These are phyloP conservation scores for Pollimyrus isidori DNA, from an alignment of 2,113 vertebrate species.

Conservation along the genomic window DNA sequence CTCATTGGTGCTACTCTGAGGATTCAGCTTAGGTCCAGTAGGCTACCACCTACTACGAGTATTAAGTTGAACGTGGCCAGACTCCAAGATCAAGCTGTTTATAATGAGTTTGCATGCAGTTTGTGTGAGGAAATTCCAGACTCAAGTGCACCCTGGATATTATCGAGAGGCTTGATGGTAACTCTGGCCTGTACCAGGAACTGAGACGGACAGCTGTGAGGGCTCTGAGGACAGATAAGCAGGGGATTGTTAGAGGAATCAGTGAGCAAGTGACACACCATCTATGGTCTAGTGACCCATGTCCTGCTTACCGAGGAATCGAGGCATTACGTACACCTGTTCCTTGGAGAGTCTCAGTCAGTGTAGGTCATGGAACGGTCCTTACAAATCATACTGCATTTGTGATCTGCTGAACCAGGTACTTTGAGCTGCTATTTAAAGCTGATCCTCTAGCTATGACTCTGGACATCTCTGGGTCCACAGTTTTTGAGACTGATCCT, in stretches of 20 bases:
- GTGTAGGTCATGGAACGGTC: background rate
- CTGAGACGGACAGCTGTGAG: background rate
- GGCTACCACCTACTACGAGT: background rate
- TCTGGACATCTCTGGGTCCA: too few species aligned
- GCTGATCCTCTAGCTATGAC: too few species aligned
- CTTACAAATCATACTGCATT: background rate
- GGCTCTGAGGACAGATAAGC: background rate
- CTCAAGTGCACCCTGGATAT: background rate
- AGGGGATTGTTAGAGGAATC: background rate
- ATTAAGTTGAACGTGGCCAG: background rate
- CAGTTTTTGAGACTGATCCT: too few species aligned
- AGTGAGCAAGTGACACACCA: background rate
- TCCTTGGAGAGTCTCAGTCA: background rate
- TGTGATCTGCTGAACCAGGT: background rate
- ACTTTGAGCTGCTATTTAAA: background rate
- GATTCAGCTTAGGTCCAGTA: background rate
- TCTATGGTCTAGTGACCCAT: background rate
- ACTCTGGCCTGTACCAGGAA: background rate
- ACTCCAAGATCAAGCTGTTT: background rate
- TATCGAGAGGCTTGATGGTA: background rate
- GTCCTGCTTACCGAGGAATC: background rate
- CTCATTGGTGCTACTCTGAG: background rate
- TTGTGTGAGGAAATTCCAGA: background rate
- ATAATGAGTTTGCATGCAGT: background rate
- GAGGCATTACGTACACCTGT: background rate